Evolutionary conservation across 2,113 vertebrate genomes (phyloP), one percentile per base, ranked within the genome.

Genomic region (Monarcha castaneiventris): DNA sequence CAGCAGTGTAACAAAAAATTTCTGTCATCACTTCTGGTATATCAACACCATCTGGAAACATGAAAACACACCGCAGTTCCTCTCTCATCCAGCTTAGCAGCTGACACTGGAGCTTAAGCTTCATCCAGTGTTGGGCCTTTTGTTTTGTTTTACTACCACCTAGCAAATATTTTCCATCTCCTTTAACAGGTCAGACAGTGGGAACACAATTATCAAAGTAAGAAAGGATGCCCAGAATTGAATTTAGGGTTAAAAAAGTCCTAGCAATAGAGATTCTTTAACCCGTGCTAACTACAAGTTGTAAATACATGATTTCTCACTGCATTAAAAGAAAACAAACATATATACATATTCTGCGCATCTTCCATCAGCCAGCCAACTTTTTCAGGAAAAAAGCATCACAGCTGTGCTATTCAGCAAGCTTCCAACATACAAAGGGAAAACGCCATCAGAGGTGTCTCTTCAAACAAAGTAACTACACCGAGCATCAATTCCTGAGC

Each of bases 401-500:
- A 77, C 18, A 84, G 78, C 74, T 86, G 66, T 16, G 51, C 71
- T 54, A 23, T 63, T 90, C 15, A 48, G 9, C 7, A 48, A 80
- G 46, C 75, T 71, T 32, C 55, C 72, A 63, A 33, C 16, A 52
- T 22, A 93, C 78, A 96, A 88, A 89, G 93, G 64, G 55, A 73
- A 88, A 94, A 82, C 1, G 4, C 48, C n/a, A 78, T 41, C 83
- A 95, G 91, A 94, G 73, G 51, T 21, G 35, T 29, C 77, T 59
- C 93, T 43, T 44, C 52, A 33, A 84, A 93, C 82, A 79, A 87
- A 82, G 77, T 32, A 81, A 61, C 63, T 3, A 37, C 7, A 51
- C 12, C 16, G 16, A 86, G 72, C 86, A 84, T 5, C 79, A 54
- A 55, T 54, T 16, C 52, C 46, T 3, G 21, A 48, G 51, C 79